Evolutionary conservation across 2,113 vertebrate species (phyloP), one percentile per base, ranked within the genome.

Genomic region (Engystomops pustulosus): DNA sequence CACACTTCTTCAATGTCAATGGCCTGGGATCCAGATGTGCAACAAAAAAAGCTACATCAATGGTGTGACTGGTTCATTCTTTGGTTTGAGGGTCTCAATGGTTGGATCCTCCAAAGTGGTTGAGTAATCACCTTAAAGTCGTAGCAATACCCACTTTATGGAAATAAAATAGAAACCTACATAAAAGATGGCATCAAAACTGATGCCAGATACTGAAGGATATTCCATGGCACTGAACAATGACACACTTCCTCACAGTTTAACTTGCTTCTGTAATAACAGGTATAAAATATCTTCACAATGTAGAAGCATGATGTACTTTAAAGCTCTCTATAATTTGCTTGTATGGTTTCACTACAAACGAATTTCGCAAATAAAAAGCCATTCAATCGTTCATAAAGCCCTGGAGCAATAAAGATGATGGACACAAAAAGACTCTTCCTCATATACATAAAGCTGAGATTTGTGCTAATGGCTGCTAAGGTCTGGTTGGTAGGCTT

Each of bases 361-460:
- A 78, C 20, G n/a, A 78, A 58, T 58, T 53, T 78, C 12, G 15
- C 75, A 78, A 41, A 78, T 78, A 60, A 60, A 78, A 78, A 78
- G 75, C 34, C 51, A 60, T 78, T 78, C 51, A 60, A 41, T 78
- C 38, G 75, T 58, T 38, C 51, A 78, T 78, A 58, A 78, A 60
- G 41, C 53, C 51, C 51, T 23, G n/a, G 32, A 4, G 34, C 8
- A 27, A 27, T 58, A 77, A 77, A 77, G 32, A 78, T 78, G 75
- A 78, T 78, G 41, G 75, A 38, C 75, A 78, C 75, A 78, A 60
- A 78, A 60, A 78, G 75, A 78, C 75, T 53, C 9, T 58, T 14
- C 30, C 34, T 55, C 1, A 55, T 77, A 55, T 38, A 58, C 51
- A 58, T 38, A 55, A 38, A 77, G 49, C 15, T 60, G 51, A 78